These are phyloP conservation scores for Sinella curviseta DNA, from an alignment of 1,140 invertebrate genomes.

Conservation along the genomic window DNA sequence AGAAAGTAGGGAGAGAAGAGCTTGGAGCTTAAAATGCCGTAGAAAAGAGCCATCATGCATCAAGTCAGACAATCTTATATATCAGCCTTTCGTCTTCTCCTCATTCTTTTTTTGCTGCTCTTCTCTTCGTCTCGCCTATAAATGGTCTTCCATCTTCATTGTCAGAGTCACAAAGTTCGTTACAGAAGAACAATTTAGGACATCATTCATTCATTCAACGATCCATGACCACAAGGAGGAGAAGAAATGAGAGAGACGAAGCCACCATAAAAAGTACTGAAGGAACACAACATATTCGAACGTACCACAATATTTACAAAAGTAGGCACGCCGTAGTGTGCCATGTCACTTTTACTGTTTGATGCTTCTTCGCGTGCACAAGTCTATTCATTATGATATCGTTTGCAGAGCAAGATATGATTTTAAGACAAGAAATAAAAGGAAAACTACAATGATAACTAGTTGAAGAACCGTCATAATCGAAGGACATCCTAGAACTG, in stretches of 20 bases:
- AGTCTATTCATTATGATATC: too few species aligned
- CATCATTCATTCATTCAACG: slow-evolving; percentile 21
- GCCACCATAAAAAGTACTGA: too few species aligned
- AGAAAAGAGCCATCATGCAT: slow-evolving; percentile 27
- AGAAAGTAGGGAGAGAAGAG: background rate
- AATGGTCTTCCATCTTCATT: slow-evolving; percentile 24
- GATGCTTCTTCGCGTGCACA: too few species aligned
- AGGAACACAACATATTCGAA: too few species aligned
- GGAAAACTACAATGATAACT: too few species aligned
- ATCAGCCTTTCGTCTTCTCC: slow-evolving; percentile 5
- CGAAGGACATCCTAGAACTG: too few species aligned
- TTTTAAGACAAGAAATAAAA: too few species aligned
- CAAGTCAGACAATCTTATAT: slow-evolving; percentile 18
- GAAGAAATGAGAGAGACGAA: slow-evolving; percentile 9
- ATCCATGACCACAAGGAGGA: slow-evolving; percentile 24
- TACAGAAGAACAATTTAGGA: slow-evolving; percentile 25
- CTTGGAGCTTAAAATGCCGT: slow-evolving; percentile 10
- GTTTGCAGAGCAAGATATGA: too few species aligned
- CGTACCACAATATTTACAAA: too few species aligned
- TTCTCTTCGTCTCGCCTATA: background rate
- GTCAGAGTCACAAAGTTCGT: slow-evolving; percentile 24
- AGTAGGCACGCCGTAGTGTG: too few species aligned
- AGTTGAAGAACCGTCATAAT: too few species aligned
- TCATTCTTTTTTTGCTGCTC: background rate
- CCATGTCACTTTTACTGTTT: too few species aligned